Conservation (phyloP, 1,140 invertebrate genomes). For the Octopus sinensis region DNA sequence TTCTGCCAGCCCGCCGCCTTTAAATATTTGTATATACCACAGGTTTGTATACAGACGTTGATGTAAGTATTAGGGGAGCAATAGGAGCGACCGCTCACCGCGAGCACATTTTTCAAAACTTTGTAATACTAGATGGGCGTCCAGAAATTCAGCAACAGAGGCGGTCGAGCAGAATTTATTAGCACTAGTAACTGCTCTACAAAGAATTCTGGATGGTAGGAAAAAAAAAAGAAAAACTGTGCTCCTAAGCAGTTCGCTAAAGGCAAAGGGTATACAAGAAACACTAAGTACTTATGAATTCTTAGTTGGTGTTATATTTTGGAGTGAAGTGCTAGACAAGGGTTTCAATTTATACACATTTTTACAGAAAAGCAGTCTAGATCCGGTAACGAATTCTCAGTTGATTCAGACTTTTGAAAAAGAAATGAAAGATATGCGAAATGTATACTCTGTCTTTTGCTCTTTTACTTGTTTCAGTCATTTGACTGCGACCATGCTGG, state of each 20-base stretch:
- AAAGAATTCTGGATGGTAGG: slow-evolving; percentile 1
- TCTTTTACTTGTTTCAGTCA: too few relatives aligned
- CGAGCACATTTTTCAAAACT: not conserved
- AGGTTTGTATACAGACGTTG: too few relatives aligned
- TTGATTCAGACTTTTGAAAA: not conserved
- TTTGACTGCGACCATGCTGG: too few relatives aligned
- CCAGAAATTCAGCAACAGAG: not conserved
- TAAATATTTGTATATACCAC: too few relatives aligned
- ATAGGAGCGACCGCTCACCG: too few relatives aligned
- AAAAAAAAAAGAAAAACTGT: not conserved
- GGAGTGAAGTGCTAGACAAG: not conserved
- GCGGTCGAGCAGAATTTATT: not conserved
- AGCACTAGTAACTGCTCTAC: slow-evolving; percentile 7
- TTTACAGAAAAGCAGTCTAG: too few relatives aligned
- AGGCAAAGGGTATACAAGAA: slow-evolving; percentile 4
- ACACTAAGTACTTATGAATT: not conserved
- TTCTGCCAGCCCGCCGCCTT: too few relatives aligned
- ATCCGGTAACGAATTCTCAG: not conserved
- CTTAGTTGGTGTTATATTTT: not conserved
- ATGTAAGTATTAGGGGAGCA: too few relatives aligned
- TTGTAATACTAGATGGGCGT: slow-evolving; percentile 7
- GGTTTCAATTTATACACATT: not conserved
- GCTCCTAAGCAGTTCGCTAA: not conserved
- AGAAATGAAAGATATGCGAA: not conserved
- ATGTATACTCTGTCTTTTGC: not conserved